Percentiles rank a stretch among this genome's conserved stretches.
These are phyloP conservation scores for Xylophagus ater DNA, from an alignment of 2,888 invertebrate species.

Conservation along the genomic window DNA sequence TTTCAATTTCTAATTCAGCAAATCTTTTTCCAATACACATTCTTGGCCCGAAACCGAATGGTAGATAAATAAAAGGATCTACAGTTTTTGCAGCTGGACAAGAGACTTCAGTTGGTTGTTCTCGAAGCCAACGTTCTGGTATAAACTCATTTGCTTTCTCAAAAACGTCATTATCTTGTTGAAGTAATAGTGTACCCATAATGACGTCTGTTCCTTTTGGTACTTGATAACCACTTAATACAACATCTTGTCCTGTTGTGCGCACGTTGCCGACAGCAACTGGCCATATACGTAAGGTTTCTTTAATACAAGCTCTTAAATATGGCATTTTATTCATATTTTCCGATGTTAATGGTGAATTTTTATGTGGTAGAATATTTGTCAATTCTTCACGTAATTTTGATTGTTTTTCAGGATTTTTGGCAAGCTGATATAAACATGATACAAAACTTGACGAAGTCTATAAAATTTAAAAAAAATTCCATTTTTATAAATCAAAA, in stretches of 20 bases:
- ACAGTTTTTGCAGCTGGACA: conserved; percentile 18
- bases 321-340: conserved; percentile 46
- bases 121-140: conserved; percentile 62
- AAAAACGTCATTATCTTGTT: conserved; percentile 51
- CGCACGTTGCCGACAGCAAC: conserved; percentile 50
- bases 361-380: conserved; percentile 32
- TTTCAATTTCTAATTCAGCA: conserved; percentile 58
- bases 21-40: conserved; percentile 61
- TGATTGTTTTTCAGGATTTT: conserved; percentile 52
- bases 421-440: conserved; percentile 41
- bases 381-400: conserved; percentile 48
- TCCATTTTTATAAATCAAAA: too few species aligned
- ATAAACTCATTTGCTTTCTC: conserved; percentile 48
- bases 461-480: conserved; percentile 24
- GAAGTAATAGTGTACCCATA: conserved; percentile 55
- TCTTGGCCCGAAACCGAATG: conserved; percentile 36
- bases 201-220: conserved; percentile 58
- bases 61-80: conserved; percentile 28
- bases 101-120: too few species aligned
- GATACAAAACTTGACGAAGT: conserved; percentile 27
- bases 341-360: conserved; percentile 36
- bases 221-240: conserved; percentile 51
- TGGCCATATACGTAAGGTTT: conserved; percentile 53
- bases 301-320: conserved; percentile 62
- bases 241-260: conserved; percentile 45